A percentile compares a stretch with the other conserved stretches of the same genome.
phyloP scores from a whole-genome alignment of 2,888 invertebrate species.

The Diloba caeruleocephala region DNA sequence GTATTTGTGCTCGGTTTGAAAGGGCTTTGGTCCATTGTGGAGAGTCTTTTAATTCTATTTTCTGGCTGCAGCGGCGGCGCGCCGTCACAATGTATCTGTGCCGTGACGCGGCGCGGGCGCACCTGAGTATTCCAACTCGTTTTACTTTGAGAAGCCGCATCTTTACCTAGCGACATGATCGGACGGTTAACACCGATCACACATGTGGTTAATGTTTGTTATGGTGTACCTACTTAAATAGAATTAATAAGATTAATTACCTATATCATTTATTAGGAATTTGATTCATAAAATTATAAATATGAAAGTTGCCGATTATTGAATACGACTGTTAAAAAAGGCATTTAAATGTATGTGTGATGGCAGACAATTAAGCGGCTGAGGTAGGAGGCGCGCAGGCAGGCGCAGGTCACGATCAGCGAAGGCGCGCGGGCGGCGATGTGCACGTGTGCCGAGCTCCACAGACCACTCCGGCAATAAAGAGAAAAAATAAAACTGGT shows the following conservation, averaged over 20 bases:
- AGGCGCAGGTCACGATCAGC: conserved; percentile 65
- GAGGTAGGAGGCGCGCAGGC: conserved; percentile 46
- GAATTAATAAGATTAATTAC: not conserved
- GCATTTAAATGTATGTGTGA: conserved; percentile 4
- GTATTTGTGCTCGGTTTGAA: conserved; percentile 75
- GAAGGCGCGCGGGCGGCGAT: conserved; percentile 51
- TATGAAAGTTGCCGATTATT: not conserved
- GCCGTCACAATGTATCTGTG: conserved; percentile 74
- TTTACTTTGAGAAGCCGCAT: conserved; percentile 76
- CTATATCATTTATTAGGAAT: not conserved
- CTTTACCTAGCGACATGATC: conserved; percentile 51
- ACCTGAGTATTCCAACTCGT: conserved; percentile 83
- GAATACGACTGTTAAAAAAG: not conserved
- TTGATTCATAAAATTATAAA: not conserved
- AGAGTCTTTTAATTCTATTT: conserved; percentile 83
- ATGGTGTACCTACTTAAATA: not conserved
- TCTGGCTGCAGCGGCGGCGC: conserved; percentile 63
- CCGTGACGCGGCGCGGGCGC: conserved; percentile 65
- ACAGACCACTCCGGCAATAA: conserved; percentile 38
- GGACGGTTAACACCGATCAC: conserved; percentile 38
- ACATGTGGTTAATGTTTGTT: conserved; percentile 1
- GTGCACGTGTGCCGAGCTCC: conserved; percentile 62
- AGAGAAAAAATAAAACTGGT: conserved; percentile 53
- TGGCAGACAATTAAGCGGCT: conserved; percentile 38
- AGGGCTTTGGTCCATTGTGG: conserved; percentile 80